Percentiles rank a stretch among this genome's conserved stretches.
Evolutionary conservation across 2,888 invertebrate genomes (phyloP).

Genomic region (Chesias legatella): DNA sequence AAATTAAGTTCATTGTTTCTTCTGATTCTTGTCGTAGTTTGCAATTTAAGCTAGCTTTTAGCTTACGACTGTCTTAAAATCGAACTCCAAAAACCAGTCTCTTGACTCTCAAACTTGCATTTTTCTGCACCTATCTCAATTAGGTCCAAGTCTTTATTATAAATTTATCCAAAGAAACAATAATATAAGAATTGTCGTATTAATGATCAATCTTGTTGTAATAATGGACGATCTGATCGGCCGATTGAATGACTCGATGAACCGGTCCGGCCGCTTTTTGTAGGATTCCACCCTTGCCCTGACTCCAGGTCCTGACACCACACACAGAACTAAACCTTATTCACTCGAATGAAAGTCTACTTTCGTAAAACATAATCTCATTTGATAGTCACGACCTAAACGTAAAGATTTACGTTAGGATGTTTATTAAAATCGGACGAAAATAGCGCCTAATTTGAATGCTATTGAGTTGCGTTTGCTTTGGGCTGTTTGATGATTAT

Average conservation of each 20-base stretch:
- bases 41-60: too few relatives aligned
- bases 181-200: too few relatives aligned
- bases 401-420: constrained; percentile 67
- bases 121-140: too few relatives aligned
- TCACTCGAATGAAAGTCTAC: constrained; percentile 21
- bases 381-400: constrained; percentile 70
- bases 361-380: constrained; percentile 17
- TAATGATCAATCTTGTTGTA: constrained; percentile 51
- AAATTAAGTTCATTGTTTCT: too few relatives aligned
- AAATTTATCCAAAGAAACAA: too few relatives aligned
- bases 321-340: constrained; percentile 28
- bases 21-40: too few relatives aligned
- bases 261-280: constrained; percentile 74
- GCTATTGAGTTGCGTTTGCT: constrained; percentile 32
- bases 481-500: constrained; percentile 46
- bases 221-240: constrained; percentile 60
- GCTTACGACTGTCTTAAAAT: too few relatives aligned
- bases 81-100: too few relatives aligned
- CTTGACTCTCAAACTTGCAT: too few relatives aligned
- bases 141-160: too few relatives aligned
- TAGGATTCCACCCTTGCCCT: constrained; percentile 68
- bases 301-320: constrained; percentile 32
- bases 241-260: constrained; percentile 46
- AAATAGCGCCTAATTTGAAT: constrained; percentile 32
- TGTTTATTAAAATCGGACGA: constrained; percentile 30